Evolutionary conservation across 23 tunicate species (phyloP), one percentile per base, ranked within the genome.

Genomic region (Ascidia mentula): DNA sequence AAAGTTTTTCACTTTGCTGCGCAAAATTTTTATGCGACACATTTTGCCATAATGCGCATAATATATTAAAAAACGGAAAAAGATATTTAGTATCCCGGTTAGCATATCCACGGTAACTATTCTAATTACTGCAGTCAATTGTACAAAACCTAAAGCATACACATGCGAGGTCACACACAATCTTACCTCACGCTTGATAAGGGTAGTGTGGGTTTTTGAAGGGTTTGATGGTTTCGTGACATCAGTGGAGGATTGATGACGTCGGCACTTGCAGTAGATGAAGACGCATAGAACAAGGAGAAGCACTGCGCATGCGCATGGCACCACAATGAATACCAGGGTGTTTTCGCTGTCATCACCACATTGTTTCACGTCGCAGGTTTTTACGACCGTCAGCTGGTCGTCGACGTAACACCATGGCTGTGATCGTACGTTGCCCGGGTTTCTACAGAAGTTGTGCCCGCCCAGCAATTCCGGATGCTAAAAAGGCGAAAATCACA

Each of bases 371-470:
- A 92, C 59, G 37, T 82, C 74, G 78, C 97, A 92, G 8, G 31
- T 24, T 69, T 74, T 82, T 74, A 36, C 78, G 8, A 61, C 38
- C 32, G 69, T 74, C 69, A 76, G 45, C 31, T 37, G 83, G 6
- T 79, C 83, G 69, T 92, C 86, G 18, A 83, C 75, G 65, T 39
- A 92, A 69, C 97, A 92, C 97, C 97, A 92, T 1, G 97, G 97
- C 31, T 73, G 74, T 7, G 37, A 37, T 61, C 34, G 46, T 32
- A 24, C 34, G 61, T 37, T 34, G 0, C 82, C 92, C 30, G 97
- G 92, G 35, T 87, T 87, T 20, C 97, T 81, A 78, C 97, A 92
- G 76, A 92, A 92, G 74, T 83, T 83, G 78, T 92, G 92, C 0
- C 88, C 88, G 0, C 90, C 92, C 30, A 77, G 40, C 26, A 92